These are phyloP conservation scores for Meliscaeva auricollis DNA, from an alignment of 2,888 invertebrate genomes.

Conservation along the genomic window DNA sequence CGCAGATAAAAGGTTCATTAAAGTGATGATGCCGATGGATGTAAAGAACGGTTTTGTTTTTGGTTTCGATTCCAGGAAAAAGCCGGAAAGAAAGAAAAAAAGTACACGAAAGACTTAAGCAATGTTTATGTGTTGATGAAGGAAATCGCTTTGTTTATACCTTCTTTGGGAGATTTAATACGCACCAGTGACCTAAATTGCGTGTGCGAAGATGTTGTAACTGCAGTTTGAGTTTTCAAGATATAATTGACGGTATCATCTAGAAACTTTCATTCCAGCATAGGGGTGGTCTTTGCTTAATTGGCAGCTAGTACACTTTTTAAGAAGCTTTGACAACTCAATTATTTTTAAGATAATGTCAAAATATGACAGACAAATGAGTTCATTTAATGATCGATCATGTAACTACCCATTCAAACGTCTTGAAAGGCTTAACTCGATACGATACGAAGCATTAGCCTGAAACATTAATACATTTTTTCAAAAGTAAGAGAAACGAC, in stretches of 20 bases:
- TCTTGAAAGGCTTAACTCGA: too few species aligned
- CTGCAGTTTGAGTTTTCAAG: not conserved
- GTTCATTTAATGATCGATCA: not conserved
- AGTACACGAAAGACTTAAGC: not conserved
- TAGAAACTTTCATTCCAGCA: not conserved
- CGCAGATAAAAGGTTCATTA: slow-evolving; percentile 50
- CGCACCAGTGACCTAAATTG: slow-evolving; percentile 4
- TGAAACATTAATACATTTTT: too few species aligned
- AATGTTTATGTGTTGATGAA: not conserved
- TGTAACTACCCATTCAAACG: not conserved
- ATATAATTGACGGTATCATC: not conserved
- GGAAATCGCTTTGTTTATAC: not conserved
- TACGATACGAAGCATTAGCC: too few species aligned
- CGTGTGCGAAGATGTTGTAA: not conserved
- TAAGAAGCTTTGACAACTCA: slow-evolving; percentile 5
- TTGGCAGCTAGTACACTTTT: not conserved
- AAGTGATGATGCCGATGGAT: slow-evolving; percentile 7
- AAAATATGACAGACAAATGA: not conserved
- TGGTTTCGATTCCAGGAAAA: slow-evolving; percentile 10
- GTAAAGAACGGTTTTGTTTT: not conserved
- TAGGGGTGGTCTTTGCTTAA: not conserved
- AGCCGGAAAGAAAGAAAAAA: not conserved
- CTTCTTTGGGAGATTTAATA: not conserved
- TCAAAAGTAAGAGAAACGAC: too few species aligned
- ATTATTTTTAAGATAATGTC: not conserved